Evolutionary conservation across 2,113 vertebrate species (phyloP).

Genomic region (Nothocercus julius): DNA sequence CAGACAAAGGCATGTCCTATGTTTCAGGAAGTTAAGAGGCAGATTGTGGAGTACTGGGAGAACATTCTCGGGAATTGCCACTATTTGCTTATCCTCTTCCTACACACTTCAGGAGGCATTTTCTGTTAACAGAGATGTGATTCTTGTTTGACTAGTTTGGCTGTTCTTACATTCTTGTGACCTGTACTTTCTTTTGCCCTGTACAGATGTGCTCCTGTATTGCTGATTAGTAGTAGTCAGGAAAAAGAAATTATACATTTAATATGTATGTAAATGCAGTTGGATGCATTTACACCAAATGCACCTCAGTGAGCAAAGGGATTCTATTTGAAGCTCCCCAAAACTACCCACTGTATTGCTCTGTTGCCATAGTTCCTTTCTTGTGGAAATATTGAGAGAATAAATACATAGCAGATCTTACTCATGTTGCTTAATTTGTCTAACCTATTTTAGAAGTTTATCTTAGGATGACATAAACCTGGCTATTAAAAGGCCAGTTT

Average conservation of each 20-base stretch:
- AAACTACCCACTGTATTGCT: not conserved
- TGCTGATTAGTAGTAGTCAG: not conserved
- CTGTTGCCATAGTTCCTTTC: not conserved
- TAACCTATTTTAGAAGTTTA: not conserved
- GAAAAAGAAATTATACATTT: not conserved
- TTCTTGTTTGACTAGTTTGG: not conserved
- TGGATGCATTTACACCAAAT: not conserved
- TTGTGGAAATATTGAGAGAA: not conserved
- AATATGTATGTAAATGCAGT: not conserved
- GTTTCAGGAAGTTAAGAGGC: not conserved
- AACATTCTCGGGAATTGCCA: not conserved
- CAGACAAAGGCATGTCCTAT: accelerated
- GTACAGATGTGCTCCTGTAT: not conserved
- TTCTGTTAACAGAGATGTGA: not conserved
- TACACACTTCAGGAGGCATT: accelerated
- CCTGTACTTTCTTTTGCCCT: not conserved
- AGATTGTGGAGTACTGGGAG: not conserved
- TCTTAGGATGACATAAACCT: not conserved
- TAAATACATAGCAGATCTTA: not conserved
- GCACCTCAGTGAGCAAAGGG: not conserved
- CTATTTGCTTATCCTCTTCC: not conserved
- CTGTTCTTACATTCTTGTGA: not conserved
- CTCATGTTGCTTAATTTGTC: not conserved
- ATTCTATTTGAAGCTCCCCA: not conserved
- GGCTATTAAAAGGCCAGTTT: not conserved